Evolutionary conservation across 2,113 vertebrate species (phyloP), one percentile per base, ranked within the genome.

Genomic region (Daphoenositta chrysoptera): DNA sequence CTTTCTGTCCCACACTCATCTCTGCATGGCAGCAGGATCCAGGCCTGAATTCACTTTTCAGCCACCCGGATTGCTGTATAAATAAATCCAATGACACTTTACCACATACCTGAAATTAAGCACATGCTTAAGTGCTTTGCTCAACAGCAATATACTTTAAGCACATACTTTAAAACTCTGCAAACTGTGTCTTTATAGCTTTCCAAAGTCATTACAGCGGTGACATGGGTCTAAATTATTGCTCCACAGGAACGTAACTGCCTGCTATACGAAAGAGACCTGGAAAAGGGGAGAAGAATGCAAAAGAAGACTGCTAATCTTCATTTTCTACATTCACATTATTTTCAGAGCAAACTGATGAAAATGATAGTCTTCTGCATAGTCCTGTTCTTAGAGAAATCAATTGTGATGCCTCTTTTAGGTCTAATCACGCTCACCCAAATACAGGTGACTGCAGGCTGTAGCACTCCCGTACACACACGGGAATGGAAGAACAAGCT

Each of bases 71-170:
- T 5, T 75, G 68, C 57, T 71, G 69, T 11, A 92, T 79, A 94
- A 96, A 94, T 94, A 95, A 96, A 90, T 33, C 90, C 37, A 81
- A 5, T 51, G 87, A 88, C 92, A 94, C 64, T 78, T 97, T 30
- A 78, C 82, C 80, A 75, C 75, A 78, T 56, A 94, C 71, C 94
- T 93, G 83, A 90, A 96, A 92, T 95, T 96, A 96, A 94, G 90
- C 94, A 96, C 87, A 78, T 13, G 56, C 79, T 96, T 94, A 96
- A 94, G 71, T 95, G 88, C 90, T 95, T 95, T 92, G 51, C 85
- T 95, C 87, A 95, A 97, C 88, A 97, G 94, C 93, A 90, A 92
- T 96, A 96, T 96, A 94, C 90, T 96, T 96, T 96, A 95, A 96
- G 93, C 51, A 97, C 95, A 88, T 83, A 73, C 92, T 96, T 96